Percentiles rank a stretch among this genome's conserved stretches.
phyloP scores from a whole-genome alignment of 2,797 vertebrate genomes.

The Paguma larvata region DNA sequence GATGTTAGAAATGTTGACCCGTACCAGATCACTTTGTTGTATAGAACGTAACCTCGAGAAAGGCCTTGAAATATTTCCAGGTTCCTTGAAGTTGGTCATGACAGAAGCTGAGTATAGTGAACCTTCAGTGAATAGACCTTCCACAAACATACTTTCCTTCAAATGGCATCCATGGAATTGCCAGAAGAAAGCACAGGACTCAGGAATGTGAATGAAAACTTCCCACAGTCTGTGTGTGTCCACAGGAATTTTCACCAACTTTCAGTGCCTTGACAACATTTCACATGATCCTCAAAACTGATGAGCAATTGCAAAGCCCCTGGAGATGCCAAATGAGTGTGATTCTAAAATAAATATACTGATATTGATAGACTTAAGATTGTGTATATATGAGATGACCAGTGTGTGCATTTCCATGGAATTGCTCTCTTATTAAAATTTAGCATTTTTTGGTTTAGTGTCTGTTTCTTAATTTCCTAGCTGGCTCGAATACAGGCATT shows the following conservation, averaged over 20 bases:
- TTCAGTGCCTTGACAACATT: neutral
- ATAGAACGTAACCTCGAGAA: neutral
- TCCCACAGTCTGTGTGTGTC: rapidly evolving
- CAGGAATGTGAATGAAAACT: neutral
- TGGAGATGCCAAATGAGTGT: neutral
- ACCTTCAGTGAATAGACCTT: neutral
- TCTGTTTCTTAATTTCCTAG: neutral
- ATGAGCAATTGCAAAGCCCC: neutral
- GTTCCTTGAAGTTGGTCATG: neutral
- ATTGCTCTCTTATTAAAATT: neutral
- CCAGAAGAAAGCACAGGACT: neutral
- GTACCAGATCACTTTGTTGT: neutral
- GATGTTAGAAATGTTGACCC: neutral
- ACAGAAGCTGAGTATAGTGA: neutral
- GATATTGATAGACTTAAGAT: neutral
- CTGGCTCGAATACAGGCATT: neutral
- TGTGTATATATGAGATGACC: neutral
- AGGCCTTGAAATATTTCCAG: neutral
- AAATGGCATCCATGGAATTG: neutral
- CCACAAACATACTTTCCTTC: neutral
- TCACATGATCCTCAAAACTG: neutral
- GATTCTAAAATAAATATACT: neutral
- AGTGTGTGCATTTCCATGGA: neutral
- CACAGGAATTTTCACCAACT: neutral
- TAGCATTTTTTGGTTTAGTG: neutral